Base-by-base conservation (phyloP, 2,797 vertebrate genomes). In the Heterohyrax brucei region DNA sequence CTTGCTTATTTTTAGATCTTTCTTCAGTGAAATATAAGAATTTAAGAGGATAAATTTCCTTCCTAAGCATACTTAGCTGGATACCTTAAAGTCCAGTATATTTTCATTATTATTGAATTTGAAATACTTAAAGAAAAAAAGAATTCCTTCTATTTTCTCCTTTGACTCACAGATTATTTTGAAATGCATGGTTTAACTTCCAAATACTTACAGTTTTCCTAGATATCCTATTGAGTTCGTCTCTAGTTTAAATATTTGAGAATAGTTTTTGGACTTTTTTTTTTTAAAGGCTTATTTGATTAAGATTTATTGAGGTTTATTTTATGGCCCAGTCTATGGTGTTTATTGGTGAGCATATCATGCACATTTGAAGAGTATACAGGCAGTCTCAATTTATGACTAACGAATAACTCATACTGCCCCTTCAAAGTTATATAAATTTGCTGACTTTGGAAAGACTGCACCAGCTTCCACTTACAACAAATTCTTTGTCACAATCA, bases 151-250 rank as follows among this genome's bases (percentile, higher is more conserved):
- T 0, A n/a, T 68, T 87, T 92, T n/a, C 81, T 85, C 76, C 48
- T 76, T 88, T 75, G 84, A 48, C 26, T 16, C 44, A 9, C 14
- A 44, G 30, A 24, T 83, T 56, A 14, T 56, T 56, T 61, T 80
- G 28, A 62, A 84, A 53, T 70, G 13, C 56, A 53, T 83, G 50
- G 64, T n/a, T 82, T 92, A n/a, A 48, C 61, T 90, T 94, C 28
- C 33, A 89, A 87, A 76, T 87, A 18, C 64, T 82, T 77, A 83
- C 28, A 28, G 10, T 78, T 78, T 28, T 56, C 30, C 61, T 53
- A 2, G 53, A n/a, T 66, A 77, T 92, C 81, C 72, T 62, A 76
- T 22, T 50, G 62, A 24, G 75, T 79, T 82, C 13, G n/a, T 68
- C n/a, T n/a, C 28, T 56, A 56, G 4, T 56, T 56, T 56, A 56